These are phyloP conservation scores for Notodonta ziczac DNA, from an alignment of 2,888 invertebrate genomes.

Conservation along the genomic window DNA sequence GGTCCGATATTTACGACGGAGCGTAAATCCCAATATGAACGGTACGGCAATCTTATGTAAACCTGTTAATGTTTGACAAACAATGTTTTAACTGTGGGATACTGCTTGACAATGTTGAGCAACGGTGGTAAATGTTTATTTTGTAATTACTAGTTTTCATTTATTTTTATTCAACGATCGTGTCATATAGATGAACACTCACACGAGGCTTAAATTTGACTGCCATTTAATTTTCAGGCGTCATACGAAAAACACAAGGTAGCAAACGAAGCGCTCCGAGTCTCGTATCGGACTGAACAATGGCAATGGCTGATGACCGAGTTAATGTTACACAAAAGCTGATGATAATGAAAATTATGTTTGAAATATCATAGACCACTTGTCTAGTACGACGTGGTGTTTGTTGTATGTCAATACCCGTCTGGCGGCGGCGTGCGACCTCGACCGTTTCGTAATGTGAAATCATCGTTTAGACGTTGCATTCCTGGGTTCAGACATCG, in stretches of 20 bases:
- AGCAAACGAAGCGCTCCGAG: too few species aligned
- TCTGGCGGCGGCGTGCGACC: neutral
- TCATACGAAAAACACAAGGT: too few species aligned
- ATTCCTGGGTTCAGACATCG: neutral
- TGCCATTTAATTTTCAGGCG: too few species aligned
- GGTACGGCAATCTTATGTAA: conserved; percentile 19
- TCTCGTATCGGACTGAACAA: too few species aligned
- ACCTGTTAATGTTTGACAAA: conserved; percentile 36
- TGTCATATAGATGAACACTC: too few species aligned
- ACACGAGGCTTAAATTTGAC: too few species aligned
- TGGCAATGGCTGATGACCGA: too few species aligned
- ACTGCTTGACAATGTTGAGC: conserved; percentile 15
- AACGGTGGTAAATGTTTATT: conserved; percentile 22
- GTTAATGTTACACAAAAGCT: neutral
- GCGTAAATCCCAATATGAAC: conserved; percentile 27
- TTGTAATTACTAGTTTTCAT: conserved; percentile 2
- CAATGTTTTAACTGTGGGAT: conserved; percentile 11
- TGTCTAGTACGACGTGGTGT: neutral
- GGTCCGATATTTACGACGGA: conserved; percentile 30
- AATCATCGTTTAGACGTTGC: neutral
- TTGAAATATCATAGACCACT: neutral
- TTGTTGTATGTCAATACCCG: neutral
- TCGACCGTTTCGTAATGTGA: conserved; percentile 3
- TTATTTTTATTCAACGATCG: too few species aligned
- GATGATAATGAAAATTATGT: neutral